Percentiles rank a stretch among this genome's conserved stretches.
Evolutionary conservation across 2,113 vertebrate genomes (phyloP).

Genomic region (Hassar affinis): DNA sequence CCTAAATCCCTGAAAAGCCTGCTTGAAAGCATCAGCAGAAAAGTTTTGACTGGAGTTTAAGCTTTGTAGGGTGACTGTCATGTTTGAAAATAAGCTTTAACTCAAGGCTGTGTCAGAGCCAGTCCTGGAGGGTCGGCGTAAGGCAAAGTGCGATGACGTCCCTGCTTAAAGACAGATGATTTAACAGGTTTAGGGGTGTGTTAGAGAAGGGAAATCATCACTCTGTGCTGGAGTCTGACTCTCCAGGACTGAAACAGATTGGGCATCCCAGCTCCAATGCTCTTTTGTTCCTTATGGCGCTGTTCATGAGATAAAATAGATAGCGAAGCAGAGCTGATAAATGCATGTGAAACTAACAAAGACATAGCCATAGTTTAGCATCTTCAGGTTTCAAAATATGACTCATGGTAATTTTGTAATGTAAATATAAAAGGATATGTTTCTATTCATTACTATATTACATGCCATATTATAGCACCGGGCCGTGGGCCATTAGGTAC

Average conservation of each 20-base stretch:
- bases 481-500: too few species aligned
- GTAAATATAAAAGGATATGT: not conserved
- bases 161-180: not conserved
- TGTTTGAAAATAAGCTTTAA: not conserved
- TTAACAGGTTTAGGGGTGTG: not conserved
- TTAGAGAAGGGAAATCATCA: slow-evolving; percentile 2
- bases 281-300: not conserved
- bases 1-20: not conserved
- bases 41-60: not conserved
- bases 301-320: not conserved
- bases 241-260: not conserved
- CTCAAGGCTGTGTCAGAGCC: not conserved
- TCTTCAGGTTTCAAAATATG: not conserved
- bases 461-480: too few species aligned
- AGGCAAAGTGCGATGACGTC: not conserved
- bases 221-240: not conserved
- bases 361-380: not conserved
- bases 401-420: not conserved
- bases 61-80: not conserved
- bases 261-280: not conserved
- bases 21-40: not conserved
- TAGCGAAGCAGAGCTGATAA: not conserved
- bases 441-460: not conserved
- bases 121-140: not conserved
- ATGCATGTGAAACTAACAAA: not conserved